Evolutionary conservation across 2,797 vertebrate species (phyloP).

Genomic region (Lates japonicus): DNA sequence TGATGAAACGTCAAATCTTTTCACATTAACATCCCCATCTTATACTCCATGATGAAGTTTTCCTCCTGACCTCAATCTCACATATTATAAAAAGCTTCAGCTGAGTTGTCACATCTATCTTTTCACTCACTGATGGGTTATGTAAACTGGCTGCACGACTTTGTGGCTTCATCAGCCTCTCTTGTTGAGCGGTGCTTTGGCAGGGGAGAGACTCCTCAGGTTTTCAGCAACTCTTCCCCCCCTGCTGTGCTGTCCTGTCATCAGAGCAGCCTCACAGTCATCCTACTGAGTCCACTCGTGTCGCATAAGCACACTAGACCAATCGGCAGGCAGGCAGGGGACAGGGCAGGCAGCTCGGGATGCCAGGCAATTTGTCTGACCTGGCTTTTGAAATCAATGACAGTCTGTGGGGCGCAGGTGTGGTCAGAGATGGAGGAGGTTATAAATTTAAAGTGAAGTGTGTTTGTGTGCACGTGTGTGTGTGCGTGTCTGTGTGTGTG

Average conservation of each 20-base stretch:
- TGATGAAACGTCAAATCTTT: conserved; percentile 49
- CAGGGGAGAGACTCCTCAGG: conserved; percentile 30
- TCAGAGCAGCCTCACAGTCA: conserved; percentile 1
- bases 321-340: conserved; percentile 32
- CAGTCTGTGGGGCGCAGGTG: conserved; percentile 46
- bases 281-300: conserved; percentile 13
- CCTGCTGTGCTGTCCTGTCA: conserved; percentile 30
- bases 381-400: conserved; percentile 58
- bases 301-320: conserved; percentile 16
- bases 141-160: conserved; percentile 36
- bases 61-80: conserved; percentile 32
- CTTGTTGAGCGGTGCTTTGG: conserved; percentile 20
- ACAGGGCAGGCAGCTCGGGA: conserved; percentile 41
- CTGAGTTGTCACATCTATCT: conserved; percentile 43
- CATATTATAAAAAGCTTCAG: conserved; percentile 32
- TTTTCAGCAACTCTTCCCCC: conserved; percentile 21
- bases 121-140: conserved; percentile 37
- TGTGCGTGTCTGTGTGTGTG: not conserved
- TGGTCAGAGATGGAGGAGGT: conserved; percentile 30
- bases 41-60: not conserved
- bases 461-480: not conserved
- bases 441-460: conserved; percentile 14
- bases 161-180: conserved; percentile 40
- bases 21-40: conserved; percentile 24
- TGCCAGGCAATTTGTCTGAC: conserved; percentile 57